These are phyloP conservation scores for Platycheirus albimanus DNA, from an alignment of 2,888 invertebrate species.

Conservation along the genomic window DNA sequence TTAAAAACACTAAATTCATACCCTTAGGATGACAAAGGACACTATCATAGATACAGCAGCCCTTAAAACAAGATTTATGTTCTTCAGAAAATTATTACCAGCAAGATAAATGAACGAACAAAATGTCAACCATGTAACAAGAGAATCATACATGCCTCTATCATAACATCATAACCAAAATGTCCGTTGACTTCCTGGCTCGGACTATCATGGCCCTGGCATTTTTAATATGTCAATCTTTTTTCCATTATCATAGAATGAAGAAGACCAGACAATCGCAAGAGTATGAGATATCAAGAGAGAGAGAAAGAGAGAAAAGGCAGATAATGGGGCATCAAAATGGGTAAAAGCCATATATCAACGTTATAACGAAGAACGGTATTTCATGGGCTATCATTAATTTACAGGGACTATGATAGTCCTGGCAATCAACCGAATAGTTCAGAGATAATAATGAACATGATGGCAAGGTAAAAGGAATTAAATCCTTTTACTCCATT, in stretches of 20 bases:
- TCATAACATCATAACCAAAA: slow-evolving; percentile 65
- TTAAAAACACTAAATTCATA: slow-evolving; percentile 11
- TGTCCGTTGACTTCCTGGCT: slow-evolving; percentile 63
- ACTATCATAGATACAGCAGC: slow-evolving; percentile 39
- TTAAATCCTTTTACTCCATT: too few species aligned
- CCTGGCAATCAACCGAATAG: slow-evolving; percentile 54
- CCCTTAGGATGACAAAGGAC: slow-evolving; percentile 45
- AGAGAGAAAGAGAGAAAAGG: too few species aligned
- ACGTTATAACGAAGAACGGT: slow-evolving; percentile 54
- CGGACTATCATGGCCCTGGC: slow-evolving; percentile 15
- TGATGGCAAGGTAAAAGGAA: background rate
- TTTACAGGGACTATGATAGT: slow-evolving; percentile 58
- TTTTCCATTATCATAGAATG: slow-evolving; percentile 53
- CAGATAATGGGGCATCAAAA: slow-evolving; percentile 39
- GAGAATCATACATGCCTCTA: slow-evolving; percentile 55
- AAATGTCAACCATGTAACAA: slow-evolving; percentile 63
- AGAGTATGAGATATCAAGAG: too few species aligned
- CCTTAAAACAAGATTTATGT: slow-evolving; percentile 62
- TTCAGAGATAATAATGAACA: slow-evolving; percentile 55
- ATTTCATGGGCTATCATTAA: slow-evolving; percentile 66
- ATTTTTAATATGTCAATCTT: slow-evolving; percentile 61
- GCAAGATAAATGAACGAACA: slow-evolving; percentile 65
- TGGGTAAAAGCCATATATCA: slow-evolving; percentile 63
- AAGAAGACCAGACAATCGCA: too few species aligned
- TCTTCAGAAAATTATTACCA: slow-evolving; percentile 47